phyloP scores from a whole-genome alignment of 1,140 invertebrate species.

The Lepidotrigona ventralis region DNA sequence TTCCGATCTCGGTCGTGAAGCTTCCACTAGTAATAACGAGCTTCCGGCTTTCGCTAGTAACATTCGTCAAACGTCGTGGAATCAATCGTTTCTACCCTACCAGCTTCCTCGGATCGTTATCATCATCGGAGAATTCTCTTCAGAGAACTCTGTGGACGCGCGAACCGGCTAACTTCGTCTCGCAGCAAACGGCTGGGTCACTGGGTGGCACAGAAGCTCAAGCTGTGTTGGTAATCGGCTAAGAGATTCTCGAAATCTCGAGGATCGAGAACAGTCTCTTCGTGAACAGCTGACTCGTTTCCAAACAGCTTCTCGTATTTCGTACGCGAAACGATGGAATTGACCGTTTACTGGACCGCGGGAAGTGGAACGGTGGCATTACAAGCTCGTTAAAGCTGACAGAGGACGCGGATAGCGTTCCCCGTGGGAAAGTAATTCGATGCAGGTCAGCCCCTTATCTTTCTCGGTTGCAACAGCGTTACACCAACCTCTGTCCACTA shows the following conservation, averaged over 20 bases:
- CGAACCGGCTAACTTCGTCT: conserved; percentile 10
- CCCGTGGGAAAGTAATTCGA: conserved; percentile 33
- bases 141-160: not conserved
- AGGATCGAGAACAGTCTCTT: not conserved
- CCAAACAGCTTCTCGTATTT: not conserved
- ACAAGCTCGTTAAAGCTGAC: conserved; percentile 23
- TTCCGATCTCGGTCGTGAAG: no score
- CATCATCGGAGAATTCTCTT: not conserved
- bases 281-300: not conserved
- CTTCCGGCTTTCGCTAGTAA: no score
- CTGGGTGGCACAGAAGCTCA: conserved; percentile 42
- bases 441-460: not conserved
- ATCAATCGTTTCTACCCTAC: no score
- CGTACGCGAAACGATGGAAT: not conserved
- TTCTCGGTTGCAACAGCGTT: not conserved
- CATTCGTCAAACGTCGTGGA: no score
- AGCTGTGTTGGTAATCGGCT: conserved; percentile 14
- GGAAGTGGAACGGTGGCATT: not conserved
- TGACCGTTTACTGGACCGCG: not conserved
- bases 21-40: no score
- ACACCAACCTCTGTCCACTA: not conserved
- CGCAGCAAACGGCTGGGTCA: conserved; percentile 5
- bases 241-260: conserved; percentile 28
- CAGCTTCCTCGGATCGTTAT: conserved; percentile 9
- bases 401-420: not conserved